These are phyloP conservation scores for Cyprinella venusta DNA, from an alignment of 2,797 vertebrate species.

Conservation along the genomic window DNA sequence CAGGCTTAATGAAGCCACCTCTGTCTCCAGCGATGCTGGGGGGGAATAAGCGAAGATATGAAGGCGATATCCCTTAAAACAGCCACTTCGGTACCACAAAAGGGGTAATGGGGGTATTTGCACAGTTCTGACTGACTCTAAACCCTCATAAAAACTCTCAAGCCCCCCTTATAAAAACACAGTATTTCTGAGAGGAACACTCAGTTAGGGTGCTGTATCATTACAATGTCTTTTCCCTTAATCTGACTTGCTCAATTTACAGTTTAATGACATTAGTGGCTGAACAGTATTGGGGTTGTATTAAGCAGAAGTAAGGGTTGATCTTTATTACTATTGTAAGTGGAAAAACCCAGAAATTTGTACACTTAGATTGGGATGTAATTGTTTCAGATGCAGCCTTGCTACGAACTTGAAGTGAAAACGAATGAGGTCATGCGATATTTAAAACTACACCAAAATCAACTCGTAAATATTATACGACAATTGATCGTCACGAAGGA, in stretches of 20 bases:
- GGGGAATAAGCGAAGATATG: slow-evolving; percentile 98
- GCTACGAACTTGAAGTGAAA: background rate
- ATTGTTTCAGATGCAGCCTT: slow-evolving; percentile 64
- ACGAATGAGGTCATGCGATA: background rate
- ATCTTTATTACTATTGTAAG: slow-evolving; percentile 54
- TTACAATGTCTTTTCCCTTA: slow-evolving; percentile 13
- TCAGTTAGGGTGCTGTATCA: slow-evolving; percentile 14
- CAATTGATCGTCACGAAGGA: background rate
- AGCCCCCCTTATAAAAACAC: slow-evolving; percentile 41
- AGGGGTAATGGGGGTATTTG: slow-evolving; percentile 71
- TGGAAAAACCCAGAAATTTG: slow-evolving; percentile 39
- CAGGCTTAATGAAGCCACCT: slow-evolving; percentile 99
- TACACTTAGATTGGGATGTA: slow-evolving; percentile 43
- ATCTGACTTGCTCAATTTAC: slow-evolving; percentile 34
- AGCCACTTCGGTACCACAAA: slow-evolving; percentile 86
- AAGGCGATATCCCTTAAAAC: slow-evolving; percentile 98
- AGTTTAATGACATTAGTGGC: slow-evolving; percentile 48
- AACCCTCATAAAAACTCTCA: slow-evolving; percentile 30
- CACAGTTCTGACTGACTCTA: slow-evolving; percentile 80
- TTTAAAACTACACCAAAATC: background rate
- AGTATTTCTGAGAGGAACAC: slow-evolving; percentile 43
- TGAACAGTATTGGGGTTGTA: slow-evolving; percentile 55
- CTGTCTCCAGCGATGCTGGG: slow-evolving; percentile 99
- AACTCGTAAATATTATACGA: background rate
- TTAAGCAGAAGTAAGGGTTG: slow-evolving; percentile 25